Evolutionary conservation across 2,113 vertebrate species (phyloP).

Genomic region (Pseudois nayaur): DNA sequence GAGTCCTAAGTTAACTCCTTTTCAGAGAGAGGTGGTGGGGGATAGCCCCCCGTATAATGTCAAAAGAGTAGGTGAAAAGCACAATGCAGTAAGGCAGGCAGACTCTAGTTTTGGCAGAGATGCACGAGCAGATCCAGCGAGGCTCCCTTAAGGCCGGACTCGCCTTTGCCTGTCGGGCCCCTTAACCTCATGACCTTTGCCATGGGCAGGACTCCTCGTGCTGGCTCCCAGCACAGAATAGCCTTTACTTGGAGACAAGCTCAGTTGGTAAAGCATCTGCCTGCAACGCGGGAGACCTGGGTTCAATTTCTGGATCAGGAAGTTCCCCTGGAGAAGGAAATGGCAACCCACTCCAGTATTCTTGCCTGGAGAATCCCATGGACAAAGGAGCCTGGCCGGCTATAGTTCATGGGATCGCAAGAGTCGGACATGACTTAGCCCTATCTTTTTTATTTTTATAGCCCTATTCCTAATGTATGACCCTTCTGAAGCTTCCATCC

Average conservation of each 20-base stretch:
- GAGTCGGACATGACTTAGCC: background rate
- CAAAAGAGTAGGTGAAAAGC: too few species aligned
- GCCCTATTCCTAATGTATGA: background rate
- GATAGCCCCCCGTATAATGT: too few species aligned
- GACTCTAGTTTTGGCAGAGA: too few species aligned
- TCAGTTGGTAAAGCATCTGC: background rate
- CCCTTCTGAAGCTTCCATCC: background rate
- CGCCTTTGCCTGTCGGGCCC: too few species aligned
- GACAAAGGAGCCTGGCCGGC: background rate
- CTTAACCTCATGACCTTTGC: too few species aligned
- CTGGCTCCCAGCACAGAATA: background rate
- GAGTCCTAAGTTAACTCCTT: too few species aligned
- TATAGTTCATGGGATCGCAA: background rate
- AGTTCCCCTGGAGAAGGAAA: background rate
- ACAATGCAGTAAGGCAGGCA: too few species aligned
- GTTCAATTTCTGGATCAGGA: background rate
- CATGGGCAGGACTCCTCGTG: too few species aligned
- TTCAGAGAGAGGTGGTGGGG: too few species aligned
- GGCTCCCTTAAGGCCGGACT: too few species aligned
- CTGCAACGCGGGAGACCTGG: background rate
- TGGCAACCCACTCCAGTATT: background rate
- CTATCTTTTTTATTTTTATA: background rate
- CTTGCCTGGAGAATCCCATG: background rate
- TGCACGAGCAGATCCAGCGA: too few species aligned
- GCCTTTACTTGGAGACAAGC: background rate